Evolutionary conservation across 2,797 vertebrate genomes (phyloP).

Genomic region (Melanotaenia pygmaea): DNA sequence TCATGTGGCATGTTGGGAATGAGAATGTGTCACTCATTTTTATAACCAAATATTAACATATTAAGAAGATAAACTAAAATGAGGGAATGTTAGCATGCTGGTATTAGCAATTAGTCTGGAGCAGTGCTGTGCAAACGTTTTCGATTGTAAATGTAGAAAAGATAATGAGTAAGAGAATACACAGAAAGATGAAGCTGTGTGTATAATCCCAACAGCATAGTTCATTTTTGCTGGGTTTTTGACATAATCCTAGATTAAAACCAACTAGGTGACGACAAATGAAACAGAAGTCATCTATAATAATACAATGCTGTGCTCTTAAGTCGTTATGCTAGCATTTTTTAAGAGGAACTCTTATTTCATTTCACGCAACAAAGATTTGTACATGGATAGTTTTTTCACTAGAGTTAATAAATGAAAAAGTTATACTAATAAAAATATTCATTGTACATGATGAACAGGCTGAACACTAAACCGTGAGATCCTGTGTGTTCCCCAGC

Average conservation of each 20-base stretch:
- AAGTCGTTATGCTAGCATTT: neutral
- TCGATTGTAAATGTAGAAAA: neutral
- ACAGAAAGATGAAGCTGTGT: neutral
- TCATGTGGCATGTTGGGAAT: too few relatives aligned
- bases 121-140: neutral
- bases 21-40: neutral
- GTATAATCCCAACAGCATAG: neutral
- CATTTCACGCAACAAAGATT: neutral
- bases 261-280: neutral
- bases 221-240: neutral
- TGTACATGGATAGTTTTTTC: neutral
- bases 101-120: neutral
- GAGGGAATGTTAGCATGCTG: neutral
- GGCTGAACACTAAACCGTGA: constrained; percentile 14
- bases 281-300: neutral
- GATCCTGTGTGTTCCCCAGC: constrained; percentile 14
- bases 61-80: neutral
- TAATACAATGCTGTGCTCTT: neutral
- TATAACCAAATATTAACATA: neutral
- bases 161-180: neutral
- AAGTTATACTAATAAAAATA: constrained; percentile 3
- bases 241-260: neutral
- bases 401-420: neutral
- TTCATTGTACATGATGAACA: constrained; percentile 37
- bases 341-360: neutral